Evolutionary conservation across 2,888 invertebrate species (phyloP).

Genomic region (Ophion ventricosus): DNA sequence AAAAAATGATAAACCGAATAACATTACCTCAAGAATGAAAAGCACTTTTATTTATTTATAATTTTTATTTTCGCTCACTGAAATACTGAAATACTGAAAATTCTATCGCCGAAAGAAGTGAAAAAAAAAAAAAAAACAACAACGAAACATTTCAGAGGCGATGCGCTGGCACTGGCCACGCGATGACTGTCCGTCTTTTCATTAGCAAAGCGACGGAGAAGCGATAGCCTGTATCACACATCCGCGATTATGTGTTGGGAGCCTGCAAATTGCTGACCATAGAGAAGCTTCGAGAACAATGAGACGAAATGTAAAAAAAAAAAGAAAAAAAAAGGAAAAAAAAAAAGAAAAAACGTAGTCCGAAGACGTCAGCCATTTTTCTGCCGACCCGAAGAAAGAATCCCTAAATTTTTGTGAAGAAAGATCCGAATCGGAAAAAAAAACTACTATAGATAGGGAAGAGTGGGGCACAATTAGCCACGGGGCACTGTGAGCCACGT

Average conservation of each 20-base stretch:
- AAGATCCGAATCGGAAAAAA: too few relatives aligned
- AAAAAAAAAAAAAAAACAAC: neutral
- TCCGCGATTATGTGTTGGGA: neutral
- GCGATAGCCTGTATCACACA: neutral
- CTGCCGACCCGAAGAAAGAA: too few relatives aligned
- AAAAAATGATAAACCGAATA: neutral
- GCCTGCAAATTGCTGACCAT: neutral
- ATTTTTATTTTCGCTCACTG: too few relatives aligned
- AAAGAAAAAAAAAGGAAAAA: neutral
- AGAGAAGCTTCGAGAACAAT: neutral
- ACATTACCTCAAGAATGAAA: neutral
- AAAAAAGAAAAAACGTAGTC: too few relatives aligned
- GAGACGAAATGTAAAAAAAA: neutral
- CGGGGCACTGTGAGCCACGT: too few relatives aligned
- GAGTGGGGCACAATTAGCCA: too few relatives aligned
- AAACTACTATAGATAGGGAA: too few relatives aligned
- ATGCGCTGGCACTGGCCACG: neutral
- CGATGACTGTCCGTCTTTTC: neutral
- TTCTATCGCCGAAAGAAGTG: neutral
- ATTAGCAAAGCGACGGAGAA: neutral
- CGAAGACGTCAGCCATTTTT: too few relatives aligned
- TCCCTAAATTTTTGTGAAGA: too few relatives aligned
- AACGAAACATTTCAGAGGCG: neutral
- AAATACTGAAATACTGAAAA: neutral
- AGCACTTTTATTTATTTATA: neutral